phyloP scores from a whole-genome alignment of 2,888 invertebrate species.

The Lithosia quadra region DNA sequence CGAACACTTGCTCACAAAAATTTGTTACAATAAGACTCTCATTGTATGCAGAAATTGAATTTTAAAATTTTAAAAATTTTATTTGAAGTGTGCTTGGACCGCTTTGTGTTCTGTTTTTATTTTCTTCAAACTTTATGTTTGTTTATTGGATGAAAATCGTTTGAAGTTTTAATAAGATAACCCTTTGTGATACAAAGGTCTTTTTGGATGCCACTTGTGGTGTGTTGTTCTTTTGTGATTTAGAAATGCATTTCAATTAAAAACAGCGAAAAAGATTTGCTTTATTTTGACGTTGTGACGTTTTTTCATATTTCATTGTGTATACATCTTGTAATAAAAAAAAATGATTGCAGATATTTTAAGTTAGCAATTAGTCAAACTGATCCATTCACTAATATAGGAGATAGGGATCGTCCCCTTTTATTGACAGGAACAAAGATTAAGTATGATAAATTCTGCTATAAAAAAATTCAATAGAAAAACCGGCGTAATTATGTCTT shows the following conservation, averaged over 20 bases:
- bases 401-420: too few relatives aligned
- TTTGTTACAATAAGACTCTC: constrained; percentile 27
- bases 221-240: not conserved
- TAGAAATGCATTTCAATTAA: not conserved
- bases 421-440: too few relatives aligned
- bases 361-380: too few relatives aligned
- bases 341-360: too few relatives aligned
- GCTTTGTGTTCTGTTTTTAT: constrained; percentile 43
- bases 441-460: too few relatives aligned
- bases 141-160: constrained; percentile 29
- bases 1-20: constrained; percentile 33
- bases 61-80: constrained; percentile 1
- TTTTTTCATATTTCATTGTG: too few relatives aligned
- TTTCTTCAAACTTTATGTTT: constrained; percentile 36
- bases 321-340: too few relatives aligned
- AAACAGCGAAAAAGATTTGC: not conserved
- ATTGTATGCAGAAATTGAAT: constrained; percentile 43
- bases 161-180: constrained; percentile 28
- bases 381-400: too few relatives aligned
- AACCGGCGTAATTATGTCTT: too few relatives aligned
- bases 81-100: constrained; percentile 11
- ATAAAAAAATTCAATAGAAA: too few relatives aligned
- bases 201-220: not conserved
- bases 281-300: too few relatives aligned
- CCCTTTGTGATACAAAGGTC: constrained; percentile 18